Conservation (phyloP, 2,113 vertebrate species). For the Petrocephalus microphthalmus region DNA sequence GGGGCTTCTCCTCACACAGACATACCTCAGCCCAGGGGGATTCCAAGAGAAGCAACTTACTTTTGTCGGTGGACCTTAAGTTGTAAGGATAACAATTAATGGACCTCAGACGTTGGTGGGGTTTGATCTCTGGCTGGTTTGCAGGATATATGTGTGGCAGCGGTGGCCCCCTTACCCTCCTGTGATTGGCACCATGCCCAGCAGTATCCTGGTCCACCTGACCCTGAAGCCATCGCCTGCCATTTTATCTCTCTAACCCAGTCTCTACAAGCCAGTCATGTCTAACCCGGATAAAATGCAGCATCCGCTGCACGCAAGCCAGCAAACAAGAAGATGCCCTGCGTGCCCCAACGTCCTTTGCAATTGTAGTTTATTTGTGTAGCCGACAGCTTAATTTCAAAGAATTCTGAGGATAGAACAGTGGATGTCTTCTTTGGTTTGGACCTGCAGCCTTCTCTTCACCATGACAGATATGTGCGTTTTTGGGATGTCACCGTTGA, state of each 20-base stretch:
- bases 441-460: not conserved
- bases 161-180: not conserved
- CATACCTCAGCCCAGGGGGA: not conserved
- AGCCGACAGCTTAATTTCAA: not conserved
- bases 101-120: not conserved
- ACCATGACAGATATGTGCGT: not conserved
- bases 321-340: not conserved
- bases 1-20: not conserved
- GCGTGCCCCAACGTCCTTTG: not conserved
- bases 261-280: not conserved
- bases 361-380: not conserved
- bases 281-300: not conserved
- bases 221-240: not conserved
- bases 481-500: not conserved
- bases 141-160: not conserved
- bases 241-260: not conserved
- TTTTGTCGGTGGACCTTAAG: not conserved
- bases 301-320: not conserved
- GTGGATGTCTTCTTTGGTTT: not conserved
- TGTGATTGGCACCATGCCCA: not conserved
- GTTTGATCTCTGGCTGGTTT: not conserved
- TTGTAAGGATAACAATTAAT: not conserved
- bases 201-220: not conserved
- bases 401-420: not conserved
- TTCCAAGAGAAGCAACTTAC: not conserved